Percentiles rank a stretch among this genome's conserved stretches.
phyloP scores from a whole-genome alignment of 2,113 vertebrate species.

The Aldabrachelys gigantea region DNA sequence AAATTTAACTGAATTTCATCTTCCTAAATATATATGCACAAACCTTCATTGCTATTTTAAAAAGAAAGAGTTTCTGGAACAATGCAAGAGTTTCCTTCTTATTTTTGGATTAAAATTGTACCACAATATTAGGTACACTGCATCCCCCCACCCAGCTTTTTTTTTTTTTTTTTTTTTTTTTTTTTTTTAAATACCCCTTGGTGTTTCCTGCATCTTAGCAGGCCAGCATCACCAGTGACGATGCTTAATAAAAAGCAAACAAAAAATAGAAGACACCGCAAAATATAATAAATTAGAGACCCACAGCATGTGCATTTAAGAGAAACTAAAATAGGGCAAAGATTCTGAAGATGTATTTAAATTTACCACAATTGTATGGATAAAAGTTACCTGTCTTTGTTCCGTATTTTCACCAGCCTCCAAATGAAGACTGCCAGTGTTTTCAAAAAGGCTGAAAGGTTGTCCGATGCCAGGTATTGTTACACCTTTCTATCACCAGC shows the following conservation, averaged over 20 bases:
- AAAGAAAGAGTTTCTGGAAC: background rate
- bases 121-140: background rate
- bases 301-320: background rate
- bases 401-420: background rate
- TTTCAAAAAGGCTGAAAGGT: background rate
- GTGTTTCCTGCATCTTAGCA: background rate
- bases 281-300: background rate
- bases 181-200: background rate
- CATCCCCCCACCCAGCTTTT: background rate
- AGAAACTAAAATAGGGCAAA: background rate
- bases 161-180: background rate
- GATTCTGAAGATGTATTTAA: background rate
- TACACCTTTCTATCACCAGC: background rate
- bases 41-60: slow-evolving; percentile 17
- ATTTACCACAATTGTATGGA: background rate
- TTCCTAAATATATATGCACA: background rate
- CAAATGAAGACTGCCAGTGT: background rate
- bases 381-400: background rate
- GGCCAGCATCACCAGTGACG: background rate
- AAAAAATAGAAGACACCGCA: background rate
- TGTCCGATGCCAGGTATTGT: background rate
- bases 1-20: background rate
- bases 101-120: background rate
- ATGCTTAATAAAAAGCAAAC: background rate
- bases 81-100: background rate